Evolutionary conservation across 2,797 vertebrate genomes (phyloP), one percentile per base, ranked within the genome.

Genomic region (Malurus leucopterus): DNA sequence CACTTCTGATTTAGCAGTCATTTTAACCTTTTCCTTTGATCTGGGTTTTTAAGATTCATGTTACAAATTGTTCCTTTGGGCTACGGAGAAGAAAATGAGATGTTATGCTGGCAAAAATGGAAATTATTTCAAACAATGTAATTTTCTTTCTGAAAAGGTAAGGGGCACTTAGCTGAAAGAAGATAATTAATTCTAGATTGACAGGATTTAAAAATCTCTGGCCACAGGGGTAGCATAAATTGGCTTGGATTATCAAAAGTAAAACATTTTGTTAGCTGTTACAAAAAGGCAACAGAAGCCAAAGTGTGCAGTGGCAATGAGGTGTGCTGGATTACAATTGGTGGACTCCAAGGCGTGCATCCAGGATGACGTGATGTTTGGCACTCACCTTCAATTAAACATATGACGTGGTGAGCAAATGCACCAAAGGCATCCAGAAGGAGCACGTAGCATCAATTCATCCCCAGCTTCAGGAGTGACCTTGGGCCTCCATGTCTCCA

Each of bases 381-480:
- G 89, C 91, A 54, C 22, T 79, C 4, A 1, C 62, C 81, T 64
- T 36, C 26, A 8, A 0, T 83, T 49, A 38, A 53, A 40, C 49
- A 16, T 7, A 2, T 8, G 54, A 20, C n/a, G 7, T 2, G 17
- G 69, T 54, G 76, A 44, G 70, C 73, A 49, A 57, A 47, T 16
- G 38, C 3, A 0, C 79, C 83, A 47, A 32, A 69, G 58, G 34
- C 72, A 3, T 34, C 59, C 41, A 36, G 54, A 40, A 57, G 40
- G 36, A 17, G 1, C 0, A 1, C 0, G 1, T 13, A 44, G 16
- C 1, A 1, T 36, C 75, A 4, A 8, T 27, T 46, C 38, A 7
- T n/a, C 30, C 46, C 26, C n/a, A 27, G 58, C 67, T 38, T n/a
- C 36, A 20, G 72, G 32, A 54, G 11, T 0, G 1, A 46, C 5